Conservation (phyloP, 2,888 invertebrate species). For the Monopis laevigella region DNA sequence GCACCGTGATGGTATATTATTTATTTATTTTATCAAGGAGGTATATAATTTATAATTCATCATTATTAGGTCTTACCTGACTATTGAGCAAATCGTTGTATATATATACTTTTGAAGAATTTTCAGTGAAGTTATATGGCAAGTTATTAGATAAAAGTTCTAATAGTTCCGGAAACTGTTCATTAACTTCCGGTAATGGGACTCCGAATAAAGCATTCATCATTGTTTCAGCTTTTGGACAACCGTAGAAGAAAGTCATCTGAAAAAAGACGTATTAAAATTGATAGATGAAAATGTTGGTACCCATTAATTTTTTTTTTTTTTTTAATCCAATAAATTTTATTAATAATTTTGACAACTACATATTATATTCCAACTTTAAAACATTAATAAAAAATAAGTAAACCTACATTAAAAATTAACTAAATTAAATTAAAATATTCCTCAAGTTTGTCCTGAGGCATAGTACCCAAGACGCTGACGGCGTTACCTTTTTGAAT, state of each 20-base stretch:
- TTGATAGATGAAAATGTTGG: background rate
- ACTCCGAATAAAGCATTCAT: background rate
- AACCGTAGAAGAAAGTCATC: conserved; percentile 23
- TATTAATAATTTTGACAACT: too few species aligned
- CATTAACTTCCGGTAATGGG: conserved; percentile 1
- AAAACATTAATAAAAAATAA: too few species aligned
- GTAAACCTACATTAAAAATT: too few species aligned
- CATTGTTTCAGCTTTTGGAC: conserved; percentile 30
- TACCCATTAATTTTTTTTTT: conserved; percentile 29
- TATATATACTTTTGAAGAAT: background rate
- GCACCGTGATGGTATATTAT: too few species aligned
- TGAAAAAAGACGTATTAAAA: conserved; percentile 1
- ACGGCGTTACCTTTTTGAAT: too few species aligned
- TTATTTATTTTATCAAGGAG: too few species aligned
- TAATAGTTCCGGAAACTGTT: background rate
- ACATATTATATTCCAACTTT: too few species aligned
- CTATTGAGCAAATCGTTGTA: conserved; percentile 4
- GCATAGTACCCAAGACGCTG: too few species aligned
- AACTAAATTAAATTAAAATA: too few species aligned
- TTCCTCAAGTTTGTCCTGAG: too few species aligned
- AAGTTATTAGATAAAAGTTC: conserved; percentile 1
- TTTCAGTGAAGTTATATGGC: conserved; percentile 4
- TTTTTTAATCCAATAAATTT: too few species aligned
- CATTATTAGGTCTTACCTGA: conserved; percentile 6
- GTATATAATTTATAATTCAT: too few species aligned